These are phyloP conservation scores for Desmophyllum pertusum DNA, from an alignment of 92 coral and sea anemone species.

Conservation along the genomic window DNA sequence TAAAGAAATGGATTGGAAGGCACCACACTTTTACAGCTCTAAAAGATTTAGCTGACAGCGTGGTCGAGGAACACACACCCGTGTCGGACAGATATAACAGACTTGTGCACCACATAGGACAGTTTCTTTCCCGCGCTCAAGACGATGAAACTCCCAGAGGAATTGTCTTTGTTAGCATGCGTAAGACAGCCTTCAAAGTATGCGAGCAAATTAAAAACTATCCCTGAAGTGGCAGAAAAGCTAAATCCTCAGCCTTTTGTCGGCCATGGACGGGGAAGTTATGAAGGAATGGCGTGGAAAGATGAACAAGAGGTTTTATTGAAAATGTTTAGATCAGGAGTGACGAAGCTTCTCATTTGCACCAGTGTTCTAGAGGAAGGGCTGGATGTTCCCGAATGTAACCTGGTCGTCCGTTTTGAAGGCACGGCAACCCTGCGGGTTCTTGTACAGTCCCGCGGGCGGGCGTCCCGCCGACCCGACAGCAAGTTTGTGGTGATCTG, in stretches of 20 bases:
- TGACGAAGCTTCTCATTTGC: slow-evolving; percentile 77
- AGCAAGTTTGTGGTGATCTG: slow-evolving; percentile 87
- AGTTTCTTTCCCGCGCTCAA: slow-evolving; percentile 43
- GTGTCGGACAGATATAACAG: slow-evolving; percentile 54
- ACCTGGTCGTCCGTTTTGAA: slow-evolving; percentile 92
- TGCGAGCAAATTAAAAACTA: slow-evolving; percentile 69
- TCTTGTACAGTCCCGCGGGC: slow-evolving; percentile 88
- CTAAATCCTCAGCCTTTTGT: slow-evolving; percentile 85
- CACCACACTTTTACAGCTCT: not conserved
- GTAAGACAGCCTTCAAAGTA: slow-evolving; percentile 82
- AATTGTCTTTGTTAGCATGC: slow-evolving; percentile 89
- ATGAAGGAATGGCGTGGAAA: slow-evolving; percentile 91
- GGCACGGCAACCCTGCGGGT: slow-evolving; percentile 76
- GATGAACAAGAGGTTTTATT: slow-evolving; percentile 84
- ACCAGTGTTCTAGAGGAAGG: slow-evolving; percentile 98
- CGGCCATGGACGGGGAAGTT: slow-evolving; percentile 86
- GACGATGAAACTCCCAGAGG: slow-evolving; percentile 72
- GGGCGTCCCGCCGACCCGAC: slow-evolving; percentile 87
- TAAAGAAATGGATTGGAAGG: slow-evolving; percentile 25
- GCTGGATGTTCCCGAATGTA: slow-evolving; percentile 95
- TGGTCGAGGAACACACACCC: not conserved
- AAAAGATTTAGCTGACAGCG: not conserved
- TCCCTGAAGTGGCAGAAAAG: slow-evolving; percentile 41
- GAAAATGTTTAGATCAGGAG: slow-evolving; percentile 79
- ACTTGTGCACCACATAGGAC: slow-evolving; percentile 57